Percentiles rank a stretch among this genome's conserved stretches.
Evolutionary conservation across 1,140 invertebrate genomes (phyloP).

Genomic region (Platyscapa corneri): DNA sequence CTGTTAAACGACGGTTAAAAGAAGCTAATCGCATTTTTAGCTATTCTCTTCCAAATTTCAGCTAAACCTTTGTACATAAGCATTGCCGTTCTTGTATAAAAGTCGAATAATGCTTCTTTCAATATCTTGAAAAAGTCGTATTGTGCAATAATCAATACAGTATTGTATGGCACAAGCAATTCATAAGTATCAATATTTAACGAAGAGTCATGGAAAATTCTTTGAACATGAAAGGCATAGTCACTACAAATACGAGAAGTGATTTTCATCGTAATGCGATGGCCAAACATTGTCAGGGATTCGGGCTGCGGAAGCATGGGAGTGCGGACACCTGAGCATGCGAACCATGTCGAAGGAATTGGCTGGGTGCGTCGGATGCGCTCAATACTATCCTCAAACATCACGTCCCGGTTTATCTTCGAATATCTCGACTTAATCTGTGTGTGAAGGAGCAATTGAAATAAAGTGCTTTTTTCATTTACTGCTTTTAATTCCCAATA

Average conservation of each 20-base stretch:
- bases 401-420: not conserved
- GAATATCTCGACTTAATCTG: not conserved
- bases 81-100: not conserved
- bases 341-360: slow-evolving; percentile 2
- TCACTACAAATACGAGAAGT: slow-evolving; percentile 9
- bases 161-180: not conserved
- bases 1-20: too few species aligned
- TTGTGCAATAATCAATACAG: too few species aligned
- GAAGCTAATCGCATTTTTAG: too few species aligned
- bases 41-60: too few species aligned
- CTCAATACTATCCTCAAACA: slow-evolving; percentile 31
- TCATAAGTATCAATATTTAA: slow-evolving; percentile 22
- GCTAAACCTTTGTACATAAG: too few species aligned
- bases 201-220: not conserved
- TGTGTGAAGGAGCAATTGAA: not conserved
- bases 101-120: not conserved
- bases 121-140: too few species aligned
- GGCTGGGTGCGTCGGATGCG: too few species aligned
- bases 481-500: too few species aligned
- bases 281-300: slow-evolving; percentile 32
- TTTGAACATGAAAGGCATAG: too few species aligned
- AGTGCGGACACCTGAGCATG: slow-evolving; percentile 48
- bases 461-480: slow-evolving; percentile 24
- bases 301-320: not conserved
- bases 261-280: slow-evolving; percentile 49